Conservation (phyloP, 2,797 vertebrate genomes). For the Pseudochirops corinnae region DNA sequence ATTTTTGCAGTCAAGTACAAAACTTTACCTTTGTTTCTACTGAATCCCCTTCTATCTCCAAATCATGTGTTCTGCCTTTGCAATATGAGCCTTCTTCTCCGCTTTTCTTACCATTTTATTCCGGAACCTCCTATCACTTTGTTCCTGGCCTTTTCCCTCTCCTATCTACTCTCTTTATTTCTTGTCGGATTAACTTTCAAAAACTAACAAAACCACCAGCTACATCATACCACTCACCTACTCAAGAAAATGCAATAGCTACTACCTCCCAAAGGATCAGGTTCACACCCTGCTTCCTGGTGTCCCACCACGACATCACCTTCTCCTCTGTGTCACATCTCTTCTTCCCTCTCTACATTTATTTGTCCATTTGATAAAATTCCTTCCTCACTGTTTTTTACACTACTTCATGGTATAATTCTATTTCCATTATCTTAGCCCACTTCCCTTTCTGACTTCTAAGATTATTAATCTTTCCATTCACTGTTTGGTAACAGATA, state of each 20-base stretch:
- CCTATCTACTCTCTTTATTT: neutral
- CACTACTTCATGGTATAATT: neutral
- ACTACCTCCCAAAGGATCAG: neutral
- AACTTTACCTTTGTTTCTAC: neutral
- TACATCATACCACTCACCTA: neutral
- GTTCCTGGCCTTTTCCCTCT: neutral
- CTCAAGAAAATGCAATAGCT: neutral
- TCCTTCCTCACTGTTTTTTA: neutral
- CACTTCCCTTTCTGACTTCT: too few species aligned
- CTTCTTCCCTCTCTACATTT: neutral
- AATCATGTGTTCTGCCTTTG: too few species aligned
- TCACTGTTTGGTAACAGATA: too few species aligned
- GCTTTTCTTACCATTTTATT: neutral
- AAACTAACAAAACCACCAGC: neutral
- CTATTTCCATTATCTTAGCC: too few species aligned
- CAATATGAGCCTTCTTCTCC: neutral
- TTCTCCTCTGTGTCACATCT: neutral
- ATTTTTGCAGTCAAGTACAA: neutral
- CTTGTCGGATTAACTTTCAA: neutral
- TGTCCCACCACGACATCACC: neutral
- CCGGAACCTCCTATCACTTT: neutral
- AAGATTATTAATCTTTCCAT: too few species aligned
- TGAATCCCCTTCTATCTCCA: neutral
- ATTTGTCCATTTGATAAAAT: neutral
- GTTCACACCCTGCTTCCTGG: neutral